These are phyloP conservation scores for Vombatus ursinus DNA, from an alignment of 2,113 vertebrate species.

Conservation along the genomic window DNA sequence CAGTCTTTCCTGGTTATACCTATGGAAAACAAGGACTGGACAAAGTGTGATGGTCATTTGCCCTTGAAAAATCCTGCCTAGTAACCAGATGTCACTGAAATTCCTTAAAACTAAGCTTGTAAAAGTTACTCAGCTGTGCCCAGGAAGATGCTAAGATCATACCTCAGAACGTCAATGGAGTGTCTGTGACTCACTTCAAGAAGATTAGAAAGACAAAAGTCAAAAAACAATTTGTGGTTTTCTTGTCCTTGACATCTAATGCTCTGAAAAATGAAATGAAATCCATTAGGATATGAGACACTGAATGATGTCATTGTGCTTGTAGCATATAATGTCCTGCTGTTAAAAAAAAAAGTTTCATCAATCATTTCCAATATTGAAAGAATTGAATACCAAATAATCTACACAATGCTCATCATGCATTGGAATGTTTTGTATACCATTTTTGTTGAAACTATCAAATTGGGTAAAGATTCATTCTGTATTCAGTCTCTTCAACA, in stretches of 20 bases:
- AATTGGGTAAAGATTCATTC: constrained; percentile 39
- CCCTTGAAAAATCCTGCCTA: not conserved
- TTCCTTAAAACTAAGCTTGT: not conserved
- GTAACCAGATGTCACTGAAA: not conserved
- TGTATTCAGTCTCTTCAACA: constrained; percentile 25
- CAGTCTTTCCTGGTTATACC: not conserved
- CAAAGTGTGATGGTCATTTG: not conserved
- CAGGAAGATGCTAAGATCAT: not conserved
- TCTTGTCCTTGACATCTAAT: constrained; percentile 15
- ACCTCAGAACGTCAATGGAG: not conserved
- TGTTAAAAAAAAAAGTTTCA: constrained; percentile 22
- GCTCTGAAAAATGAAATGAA: not conserved
- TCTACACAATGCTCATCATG: not conserved
- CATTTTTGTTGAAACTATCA: constrained; percentile 36
- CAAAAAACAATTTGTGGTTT: constrained; percentile 31
- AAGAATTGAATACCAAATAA: constrained; percentile 10
- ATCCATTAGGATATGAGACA: constrained; percentile 18
- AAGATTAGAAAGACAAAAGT: not conserved
- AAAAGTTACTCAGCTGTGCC: not conserved
- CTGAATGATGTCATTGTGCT: not conserved
- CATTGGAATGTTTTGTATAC: constrained; percentile 36
- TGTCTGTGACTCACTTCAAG: constrained; percentile 21
- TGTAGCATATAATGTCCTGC: not conserved
- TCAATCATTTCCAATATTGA: constrained; percentile 9
- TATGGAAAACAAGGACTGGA: not conserved